A percentile compares a stretch with the other conserved stretches of the same genome.
These are phyloP conservation scores for Ianthella basta DNA, from an alignment of 37 sponge, comb jelly and placozoan genomes.

Conservation along the genomic window DNA sequence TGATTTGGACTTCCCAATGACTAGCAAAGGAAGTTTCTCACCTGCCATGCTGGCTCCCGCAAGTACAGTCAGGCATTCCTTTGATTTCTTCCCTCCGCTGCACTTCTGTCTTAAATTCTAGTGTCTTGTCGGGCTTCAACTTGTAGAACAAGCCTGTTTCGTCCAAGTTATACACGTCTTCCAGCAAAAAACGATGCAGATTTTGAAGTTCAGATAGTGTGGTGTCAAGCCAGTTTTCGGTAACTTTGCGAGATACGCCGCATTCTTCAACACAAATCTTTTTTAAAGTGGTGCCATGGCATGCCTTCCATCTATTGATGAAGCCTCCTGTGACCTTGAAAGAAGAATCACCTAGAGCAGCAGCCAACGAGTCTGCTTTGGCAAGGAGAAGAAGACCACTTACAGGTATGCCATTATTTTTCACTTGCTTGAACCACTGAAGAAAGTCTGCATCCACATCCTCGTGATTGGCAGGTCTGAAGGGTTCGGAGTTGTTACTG, in stretches of 20 bases:
- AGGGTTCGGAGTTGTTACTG: too few relatives aligned
- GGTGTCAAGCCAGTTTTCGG: slow-evolving; percentile 1
- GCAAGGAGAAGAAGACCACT: slow-evolving; percentile 13
- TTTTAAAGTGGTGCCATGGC: slow-evolving; percentile 22
- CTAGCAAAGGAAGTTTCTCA: slow-evolving; percentile 26
- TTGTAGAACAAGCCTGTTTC: slow-evolving; percentile 34
- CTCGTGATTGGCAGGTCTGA: too few relatives aligned
- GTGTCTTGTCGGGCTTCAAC: slow-evolving; percentile 20
- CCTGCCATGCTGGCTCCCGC: too few relatives aligned
- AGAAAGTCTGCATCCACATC: too few relatives aligned
- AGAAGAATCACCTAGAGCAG: not conserved
- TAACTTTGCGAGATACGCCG: not conserved
- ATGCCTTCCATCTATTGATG: slow-evolving; percentile 34
- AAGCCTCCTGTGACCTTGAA: slow-evolving; percentile 25
- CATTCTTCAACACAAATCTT: slow-evolving; percentile 26
- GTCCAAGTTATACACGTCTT: slow-evolving; percentile 21
- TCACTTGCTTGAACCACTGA: too few relatives aligned
- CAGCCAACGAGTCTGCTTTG: slow-evolving; percentile 20
- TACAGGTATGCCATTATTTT: not conserved
- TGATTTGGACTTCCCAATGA: slow-evolving; percentile 10
- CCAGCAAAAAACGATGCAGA: not conserved
- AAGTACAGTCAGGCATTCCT: slow-evolving; percentile 25
- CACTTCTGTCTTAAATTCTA: slow-evolving; percentile 19
- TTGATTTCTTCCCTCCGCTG: slow-evolving; percentile 21
- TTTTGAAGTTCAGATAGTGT: slow-evolving; percentile 35